These are phyloP conservation scores for Scaeva pyrastri DNA, from an alignment of 2,888 invertebrate genomes.

Conservation along the genomic window DNA sequence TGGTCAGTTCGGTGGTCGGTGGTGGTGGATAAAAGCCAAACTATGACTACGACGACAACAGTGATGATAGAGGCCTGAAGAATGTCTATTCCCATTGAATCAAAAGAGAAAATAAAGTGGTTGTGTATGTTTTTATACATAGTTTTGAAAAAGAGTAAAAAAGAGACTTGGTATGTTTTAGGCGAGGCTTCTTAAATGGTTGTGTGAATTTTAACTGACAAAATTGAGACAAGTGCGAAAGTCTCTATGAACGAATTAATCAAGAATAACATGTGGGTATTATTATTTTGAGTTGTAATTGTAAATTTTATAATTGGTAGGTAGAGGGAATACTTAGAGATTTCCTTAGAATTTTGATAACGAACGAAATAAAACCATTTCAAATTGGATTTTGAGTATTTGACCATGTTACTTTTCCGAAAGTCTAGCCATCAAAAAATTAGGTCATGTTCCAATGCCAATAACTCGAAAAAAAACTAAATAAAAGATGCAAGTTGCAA, in stretches of 20 bases:
- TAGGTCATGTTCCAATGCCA: no score
- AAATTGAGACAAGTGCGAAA: background rate
- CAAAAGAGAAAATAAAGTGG: slow-evolving; percentile 17
- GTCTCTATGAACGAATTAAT: background rate
- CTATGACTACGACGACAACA: slow-evolving; percentile 6
- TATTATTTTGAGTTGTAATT: no score
- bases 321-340: no score
- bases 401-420: no score
- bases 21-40: slow-evolving; percentile 19
- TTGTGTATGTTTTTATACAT: background rate
- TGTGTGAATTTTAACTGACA: background rate
- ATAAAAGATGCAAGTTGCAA: no score
- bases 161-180: background rate
- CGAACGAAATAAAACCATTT: no score
- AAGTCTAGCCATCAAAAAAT: no score
- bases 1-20: slow-evolving; percentile 18
- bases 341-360: no score
- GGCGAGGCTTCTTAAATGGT: background rate
- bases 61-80: slow-evolving; percentile 12
- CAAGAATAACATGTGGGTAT: background rate
- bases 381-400: no score
- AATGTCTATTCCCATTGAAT: slow-evolving; percentile 3
- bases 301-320: no score
- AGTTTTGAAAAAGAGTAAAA: background rate
- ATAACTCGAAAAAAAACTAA: no score